Evolutionary conservation across 2,113 vertebrate genomes (phyloP), one percentile per base, ranked within the genome.

Genomic region (Aix galericulata): DNA sequence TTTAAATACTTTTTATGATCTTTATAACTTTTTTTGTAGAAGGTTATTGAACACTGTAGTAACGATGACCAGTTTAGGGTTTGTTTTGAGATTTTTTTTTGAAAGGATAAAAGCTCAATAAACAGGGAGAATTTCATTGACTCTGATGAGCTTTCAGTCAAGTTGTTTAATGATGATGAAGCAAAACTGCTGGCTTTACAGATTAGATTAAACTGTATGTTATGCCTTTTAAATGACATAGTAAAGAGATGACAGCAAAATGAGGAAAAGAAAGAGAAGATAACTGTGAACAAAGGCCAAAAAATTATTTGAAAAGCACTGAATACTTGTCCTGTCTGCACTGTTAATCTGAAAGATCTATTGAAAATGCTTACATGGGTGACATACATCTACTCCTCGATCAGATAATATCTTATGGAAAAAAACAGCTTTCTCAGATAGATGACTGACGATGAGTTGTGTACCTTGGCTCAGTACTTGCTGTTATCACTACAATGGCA

Each of bases 321-420:
- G 56, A 86, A 56, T 15, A 53, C 52, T 77, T 93, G 63, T 34
- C 42, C 68, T 88, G 50, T 71, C 67, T 75, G 63, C 55, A 64
- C 6, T 29, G 36, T 50, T 85, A 78, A 94, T 80, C 74, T 85
- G 74, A 94, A 86, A 88, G 29, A 46, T 46, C 79, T 22, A 42
- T 25, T 93, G 56, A 75, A 91, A 95, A 89, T 64, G 14, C 36
- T 93, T 84, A 86, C 90, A 46, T 46, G 74, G 63, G 29, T 88
- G 63, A 79, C 34, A 82, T 62, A 91, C 58, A 81, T 29, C 82
- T 69, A 62, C 53, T 84, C 50, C 85, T 95, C n/a, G 72, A 74
- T 80, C 46, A 78, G 12, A 25, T 18, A 67, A 44, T 7, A 72
- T n/a, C 18, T 21, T 10, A 13, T 17, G 25, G 36, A 62, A 82